These are phyloP conservation scores for Solen grandis DNA, from an alignment of 1,140 invertebrate genomes.

Conservation along the genomic window DNA sequence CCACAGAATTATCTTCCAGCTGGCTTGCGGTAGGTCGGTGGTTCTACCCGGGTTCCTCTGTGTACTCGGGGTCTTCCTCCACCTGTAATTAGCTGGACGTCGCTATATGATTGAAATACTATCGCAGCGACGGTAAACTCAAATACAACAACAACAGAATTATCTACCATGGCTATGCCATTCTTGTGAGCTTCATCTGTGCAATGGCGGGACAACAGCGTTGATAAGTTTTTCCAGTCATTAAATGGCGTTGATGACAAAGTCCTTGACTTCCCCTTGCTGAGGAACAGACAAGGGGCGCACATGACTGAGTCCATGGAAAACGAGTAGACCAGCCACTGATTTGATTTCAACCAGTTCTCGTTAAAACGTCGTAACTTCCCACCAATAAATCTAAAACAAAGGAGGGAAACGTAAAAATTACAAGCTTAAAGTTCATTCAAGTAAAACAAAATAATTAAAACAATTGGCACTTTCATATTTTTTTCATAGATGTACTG, in stretches of 20 bases:
- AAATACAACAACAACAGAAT: neutral
- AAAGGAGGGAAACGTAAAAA: neutral
- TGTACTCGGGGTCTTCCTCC: too few species aligned
- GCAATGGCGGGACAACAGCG: slow-evolving; percentile 2
- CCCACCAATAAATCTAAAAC: slow-evolving; percentile 33
- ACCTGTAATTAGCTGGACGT: too few species aligned
- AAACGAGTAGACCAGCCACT: slow-evolving; percentile 18
- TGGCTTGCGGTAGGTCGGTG: too few species aligned
- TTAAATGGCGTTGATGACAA: slow-evolving; percentile 17
- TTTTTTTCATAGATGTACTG: slow-evolving; percentile 1
- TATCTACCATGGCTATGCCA: slow-evolving; percentile 9
- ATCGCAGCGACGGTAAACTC: too few species aligned
- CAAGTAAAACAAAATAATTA: slow-evolving; percentile 7
- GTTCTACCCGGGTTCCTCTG: too few species aligned
- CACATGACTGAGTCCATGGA: slow-evolving; percentile 22
- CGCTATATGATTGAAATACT: too few species aligned
- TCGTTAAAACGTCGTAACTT: slow-evolving; percentile 15
- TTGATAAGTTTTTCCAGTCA: slow-evolving; percentile 31
- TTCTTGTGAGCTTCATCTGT: slow-evolving; percentile 7
- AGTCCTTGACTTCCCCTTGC: slow-evolving; percentile 18
- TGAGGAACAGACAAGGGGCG: slow-evolving; percentile 2
- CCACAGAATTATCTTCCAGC: slow-evolving; percentile 16
- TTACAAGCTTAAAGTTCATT: neutral
- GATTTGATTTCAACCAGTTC: slow-evolving; percentile 16
- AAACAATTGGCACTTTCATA: slow-evolving; percentile 13